Evolutionary conservation across 2,888 invertebrate genomes (phyloP), one percentile per base, ranked within the genome.

Genomic region (Orthosia cruda): DNA sequence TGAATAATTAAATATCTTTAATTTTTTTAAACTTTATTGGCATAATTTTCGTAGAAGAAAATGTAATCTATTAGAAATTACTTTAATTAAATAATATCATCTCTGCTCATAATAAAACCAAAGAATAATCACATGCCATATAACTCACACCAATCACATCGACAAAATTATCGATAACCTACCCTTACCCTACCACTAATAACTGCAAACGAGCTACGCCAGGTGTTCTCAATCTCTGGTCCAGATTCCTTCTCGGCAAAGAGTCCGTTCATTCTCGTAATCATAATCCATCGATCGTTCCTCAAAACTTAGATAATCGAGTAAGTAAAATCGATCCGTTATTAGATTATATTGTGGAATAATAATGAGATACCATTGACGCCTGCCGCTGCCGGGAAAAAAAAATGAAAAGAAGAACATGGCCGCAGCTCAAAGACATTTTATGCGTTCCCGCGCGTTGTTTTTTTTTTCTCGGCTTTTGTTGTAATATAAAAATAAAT

Each of bases 271-370:
- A 86, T 86, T 82, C 88, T 85, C 81, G 85, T 89, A 91, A 91
- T n/a, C n/a, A n/a, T n/a, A 92, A 93, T 93, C 91, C 89, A 87
- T 76, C 86, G 91, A 92, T 92, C 92, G 90, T 93, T 93, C 93
- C 90, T 86, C 87, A 92, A 93, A 94, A 91, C 88, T 87, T 84
- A 93, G 94, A 94, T 94, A 94, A 94, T 93, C 94, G 92, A 84
- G 85, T 80, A 82, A 88, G 87, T 88, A 85, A 91, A 92, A 92
- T 92, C 91, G 91, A 89, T 26, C 4, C 26, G 89, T 93, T 94
- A 86, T 87, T 87, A 87, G 92, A 94, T 94, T 94, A 94, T 93
- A 92, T 93, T 91, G 89, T 91, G 90, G 94, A 92, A 94, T 94
- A 32, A 55, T 49, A 55, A 50, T 54, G 45, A 94, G 93, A 89